phyloP scores from a whole-genome alignment of 1,140 invertebrate genomes.

The Brachionus rubens region DNA sequence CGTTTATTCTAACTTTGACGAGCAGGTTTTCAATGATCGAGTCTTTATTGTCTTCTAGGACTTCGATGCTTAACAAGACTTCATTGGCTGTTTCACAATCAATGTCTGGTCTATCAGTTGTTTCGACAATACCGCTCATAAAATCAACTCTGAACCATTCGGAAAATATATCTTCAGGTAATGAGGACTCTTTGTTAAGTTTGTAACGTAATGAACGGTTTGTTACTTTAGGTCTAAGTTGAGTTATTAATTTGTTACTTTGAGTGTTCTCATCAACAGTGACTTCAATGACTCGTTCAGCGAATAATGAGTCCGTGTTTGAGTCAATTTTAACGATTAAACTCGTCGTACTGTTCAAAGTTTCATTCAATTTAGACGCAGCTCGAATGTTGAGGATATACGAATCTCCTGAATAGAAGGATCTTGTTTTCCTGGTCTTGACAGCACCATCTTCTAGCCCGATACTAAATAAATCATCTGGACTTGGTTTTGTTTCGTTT shows the following conservation, averaged over 20 bases:
- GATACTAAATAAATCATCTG: conserved; percentile 24
- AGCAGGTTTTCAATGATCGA: conserved; percentile 8
- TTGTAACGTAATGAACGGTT: background rate
- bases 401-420: conserved; percentile 15
- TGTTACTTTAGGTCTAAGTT: background rate
- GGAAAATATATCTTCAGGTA: background rate
- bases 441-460: conserved; percentile 11
- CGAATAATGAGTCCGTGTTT: conserved; percentile 6
- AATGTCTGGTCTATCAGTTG: background rate
- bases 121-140: background rate
- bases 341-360: conserved; percentile 2
- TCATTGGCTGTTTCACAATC: conserved; percentile 33
- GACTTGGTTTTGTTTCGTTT: background rate
- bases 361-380: background rate
- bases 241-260: background rate
- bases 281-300: conserved; percentile 3
- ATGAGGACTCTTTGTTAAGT: conserved; percentile 8
- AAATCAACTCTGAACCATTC: conserved; percentile 27
- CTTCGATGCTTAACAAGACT: conserved; percentile 26
- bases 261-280: background rate
- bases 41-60: background rate
- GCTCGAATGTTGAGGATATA: conserved; percentile 1
- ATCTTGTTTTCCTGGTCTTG: conserved; percentile 32
- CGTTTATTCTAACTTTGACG: conserved; percentile 31
- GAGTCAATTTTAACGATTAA: conserved; percentile 28